phyloP scores from a whole-genome alignment of 2,113 vertebrate genomes.

The Antigone vipio region DNA sequence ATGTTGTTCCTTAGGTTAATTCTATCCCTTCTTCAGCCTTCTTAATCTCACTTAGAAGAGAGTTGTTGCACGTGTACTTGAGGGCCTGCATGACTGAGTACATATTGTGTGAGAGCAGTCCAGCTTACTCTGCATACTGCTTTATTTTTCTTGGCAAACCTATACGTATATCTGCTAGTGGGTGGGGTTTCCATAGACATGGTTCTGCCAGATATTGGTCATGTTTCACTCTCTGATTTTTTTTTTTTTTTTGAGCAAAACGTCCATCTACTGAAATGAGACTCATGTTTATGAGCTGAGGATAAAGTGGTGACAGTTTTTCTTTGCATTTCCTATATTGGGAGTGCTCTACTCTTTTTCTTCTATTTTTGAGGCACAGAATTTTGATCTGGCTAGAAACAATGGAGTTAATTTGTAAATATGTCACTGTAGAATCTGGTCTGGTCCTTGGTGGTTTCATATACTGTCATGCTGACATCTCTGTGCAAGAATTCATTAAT shows the following conservation, averaged over 20 bases:
- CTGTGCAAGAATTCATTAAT: background rate
- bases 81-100: background rate
- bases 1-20: background rate
- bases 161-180: background rate
- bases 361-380: background rate
- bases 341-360: background rate
- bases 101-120: background rate
- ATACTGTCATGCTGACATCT: background rate
- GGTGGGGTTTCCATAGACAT: background rate
- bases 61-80: background rate
- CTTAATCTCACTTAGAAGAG: background rate
- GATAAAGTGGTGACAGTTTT: background rate
- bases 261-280: background rate
- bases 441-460: background rate
- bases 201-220: background rate
- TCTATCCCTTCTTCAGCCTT: background rate
- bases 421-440: background rate
- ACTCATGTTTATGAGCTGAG: background rate
- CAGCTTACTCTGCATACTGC: background rate
- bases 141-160: slow-evolving; percentile 45
- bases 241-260: background rate
- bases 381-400: background rate
- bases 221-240: background rate
- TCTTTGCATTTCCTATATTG: background rate
- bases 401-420: background rate